Conservation (phyloP, 2,797 vertebrate species). For the Prionace glauca region DNA sequence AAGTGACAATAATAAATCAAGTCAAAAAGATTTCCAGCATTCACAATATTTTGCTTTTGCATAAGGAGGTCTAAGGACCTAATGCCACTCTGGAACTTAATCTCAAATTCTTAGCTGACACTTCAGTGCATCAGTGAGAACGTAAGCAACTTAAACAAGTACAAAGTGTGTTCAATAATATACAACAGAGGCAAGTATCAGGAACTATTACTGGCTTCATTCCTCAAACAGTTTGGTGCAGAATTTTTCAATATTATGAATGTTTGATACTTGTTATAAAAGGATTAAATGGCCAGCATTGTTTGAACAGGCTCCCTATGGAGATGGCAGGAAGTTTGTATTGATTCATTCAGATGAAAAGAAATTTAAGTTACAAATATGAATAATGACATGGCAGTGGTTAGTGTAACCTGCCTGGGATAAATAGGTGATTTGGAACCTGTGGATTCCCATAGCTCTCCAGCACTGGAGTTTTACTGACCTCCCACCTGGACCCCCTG, state of each 20-base stretch:
- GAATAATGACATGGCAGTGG: neutral
- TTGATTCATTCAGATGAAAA: conserved; percentile 1
- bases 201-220: neutral
- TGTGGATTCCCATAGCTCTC: neutral
- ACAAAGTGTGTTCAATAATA: neutral
- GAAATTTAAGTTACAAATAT: neutral
- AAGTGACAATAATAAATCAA: too few species aligned
- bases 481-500: neutral
- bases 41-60: neutral
- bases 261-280: neutral
- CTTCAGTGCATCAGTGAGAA: neutral
- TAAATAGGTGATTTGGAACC: neutral
- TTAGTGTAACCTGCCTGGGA: neutral
- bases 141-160: neutral
- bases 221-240: neutral
- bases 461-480: neutral
- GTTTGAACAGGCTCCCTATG: neutral
- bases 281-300: neutral
- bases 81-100: neutral
- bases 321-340: neutral
- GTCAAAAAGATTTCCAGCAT: too few species aligned
- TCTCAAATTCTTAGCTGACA: neutral
- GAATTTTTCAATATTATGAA: neutral
- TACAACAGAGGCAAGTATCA: neutral
- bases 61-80: neutral